Percentiles rank a stretch among this genome's conserved stretches.
Evolutionary conservation across 92 coral and sea anemone genomes (phyloP).

Genomic region (Zoanthus gigantus): DNA sequence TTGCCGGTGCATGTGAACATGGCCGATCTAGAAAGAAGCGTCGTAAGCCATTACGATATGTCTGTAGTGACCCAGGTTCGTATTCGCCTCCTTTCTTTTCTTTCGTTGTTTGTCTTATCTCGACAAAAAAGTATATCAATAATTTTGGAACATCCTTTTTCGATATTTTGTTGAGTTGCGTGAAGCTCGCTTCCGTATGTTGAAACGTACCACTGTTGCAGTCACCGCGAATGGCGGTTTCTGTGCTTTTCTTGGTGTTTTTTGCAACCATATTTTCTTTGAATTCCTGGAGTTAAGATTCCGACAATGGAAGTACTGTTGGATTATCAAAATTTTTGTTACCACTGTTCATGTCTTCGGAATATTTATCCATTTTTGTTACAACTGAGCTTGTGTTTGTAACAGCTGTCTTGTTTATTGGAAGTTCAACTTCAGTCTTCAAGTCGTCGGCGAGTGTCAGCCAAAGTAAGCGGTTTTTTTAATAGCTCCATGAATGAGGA

Average conservation of each 20-base stretch:
- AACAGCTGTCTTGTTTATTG: constrained; percentile 6
- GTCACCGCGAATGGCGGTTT: constrained; percentile 19
- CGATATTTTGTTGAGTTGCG: neutral
- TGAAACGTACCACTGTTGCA: constrained; percentile 8
- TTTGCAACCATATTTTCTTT: constrained; percentile 24
- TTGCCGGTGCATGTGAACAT: constrained; percentile 10
- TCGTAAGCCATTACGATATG: neutral
- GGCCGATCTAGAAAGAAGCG: constrained; percentile 19
- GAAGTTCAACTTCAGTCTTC: neutral
- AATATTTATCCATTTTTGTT: constrained; percentile 13
- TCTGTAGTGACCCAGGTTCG: neutral
- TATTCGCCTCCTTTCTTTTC: neutral
- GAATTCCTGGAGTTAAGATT: constrained; percentile 12
- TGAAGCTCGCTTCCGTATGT: neutral
- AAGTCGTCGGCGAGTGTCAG: neutral
- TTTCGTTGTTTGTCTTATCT: neutral
- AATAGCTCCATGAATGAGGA: too few relatives aligned
- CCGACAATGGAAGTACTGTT: constrained; percentile 22
- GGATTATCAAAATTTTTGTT: constrained; percentile 19
- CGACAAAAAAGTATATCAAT: neutral
- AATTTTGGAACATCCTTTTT: neutral
- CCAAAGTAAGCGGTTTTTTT: neutral
- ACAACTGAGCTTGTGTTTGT: constrained; percentile 21
- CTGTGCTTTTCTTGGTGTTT: constrained; percentile 21
- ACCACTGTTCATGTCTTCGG: constrained; percentile 17